Evolutionary conservation across 1,140 invertebrate species (phyloP).

Genomic region (Bombyx mandarina): DNA sequence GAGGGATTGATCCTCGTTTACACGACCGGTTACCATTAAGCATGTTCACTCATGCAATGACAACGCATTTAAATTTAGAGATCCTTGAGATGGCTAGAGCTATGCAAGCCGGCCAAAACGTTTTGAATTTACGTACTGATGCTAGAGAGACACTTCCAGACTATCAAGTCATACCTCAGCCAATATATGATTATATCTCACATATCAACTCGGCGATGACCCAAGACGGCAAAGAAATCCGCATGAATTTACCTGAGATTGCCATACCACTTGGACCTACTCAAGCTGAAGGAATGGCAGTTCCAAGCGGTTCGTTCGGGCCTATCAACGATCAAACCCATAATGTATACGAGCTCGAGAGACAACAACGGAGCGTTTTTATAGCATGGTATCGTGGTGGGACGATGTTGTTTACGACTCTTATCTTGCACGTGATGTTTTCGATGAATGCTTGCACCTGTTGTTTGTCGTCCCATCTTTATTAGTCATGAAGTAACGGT

Average conservation of each 20-base stretch:
- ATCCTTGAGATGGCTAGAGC: constrained; percentile 4
- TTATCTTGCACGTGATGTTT: no score
- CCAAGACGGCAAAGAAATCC: constrained; percentile 7
- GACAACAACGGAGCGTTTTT: no score
- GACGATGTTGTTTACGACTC: no score
- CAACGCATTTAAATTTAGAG: constrained; percentile 9
- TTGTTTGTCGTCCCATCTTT: no score
- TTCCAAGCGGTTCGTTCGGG: not conserved
- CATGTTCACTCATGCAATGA: constrained; percentile 8
- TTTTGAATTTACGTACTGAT: constrained; percentile 8
- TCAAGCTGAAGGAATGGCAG: not conserved
- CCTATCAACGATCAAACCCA: not conserved
- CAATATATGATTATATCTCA: constrained; percentile 9
- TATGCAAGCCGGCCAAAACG: constrained; percentile 8
- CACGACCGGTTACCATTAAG: constrained; percentile 4
- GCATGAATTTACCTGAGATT: constrained; percentile 4
- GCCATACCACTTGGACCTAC: constrained; percentile 7
- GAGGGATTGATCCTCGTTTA: constrained; percentile 11
- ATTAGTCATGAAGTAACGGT: no score
- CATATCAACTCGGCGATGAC: constrained; percentile 7
- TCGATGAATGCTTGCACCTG: no score
- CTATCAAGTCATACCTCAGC: constrained; percentile 8
- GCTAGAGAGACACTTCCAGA: constrained; percentile 7
- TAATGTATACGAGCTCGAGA: no score
- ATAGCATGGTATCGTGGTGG: no score